Percentiles rank a stretch among this genome's conserved stretches.
These are phyloP conservation scores for Phalacrocorax pelagicus DNA, from an alignment of 2,113 vertebrate species.

Conservation along the genomic window DNA sequence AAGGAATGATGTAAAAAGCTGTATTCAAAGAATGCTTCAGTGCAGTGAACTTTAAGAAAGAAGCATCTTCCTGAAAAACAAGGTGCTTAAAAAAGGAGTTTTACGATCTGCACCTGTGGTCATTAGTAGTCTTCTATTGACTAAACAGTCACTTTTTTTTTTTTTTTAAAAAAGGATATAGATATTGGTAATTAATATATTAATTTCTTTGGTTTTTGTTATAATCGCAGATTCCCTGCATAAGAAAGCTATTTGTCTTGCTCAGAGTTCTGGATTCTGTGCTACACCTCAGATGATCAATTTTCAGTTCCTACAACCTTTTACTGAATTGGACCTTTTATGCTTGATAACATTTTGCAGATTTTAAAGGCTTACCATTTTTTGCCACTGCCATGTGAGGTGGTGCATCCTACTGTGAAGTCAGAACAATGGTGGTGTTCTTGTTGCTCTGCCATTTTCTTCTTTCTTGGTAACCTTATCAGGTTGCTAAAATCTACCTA, in stretches of 20 bases:
- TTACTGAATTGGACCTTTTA: neutral
- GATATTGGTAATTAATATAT: neutral
- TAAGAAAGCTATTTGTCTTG: neutral
- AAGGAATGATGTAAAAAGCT: neutral
- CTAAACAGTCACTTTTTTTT: neutral
- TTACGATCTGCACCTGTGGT: neutral
- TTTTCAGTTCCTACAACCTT: neutral
- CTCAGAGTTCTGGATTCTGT: neutral
- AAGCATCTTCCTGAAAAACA: neutral
- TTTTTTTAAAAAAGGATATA: neutral
- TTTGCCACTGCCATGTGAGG: neutral
- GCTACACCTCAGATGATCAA: neutral
- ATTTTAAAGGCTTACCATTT: neutral
- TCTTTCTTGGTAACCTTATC: neutral
- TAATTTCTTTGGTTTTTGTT: neutral
- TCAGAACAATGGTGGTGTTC: neutral
- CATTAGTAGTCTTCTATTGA: neutral
- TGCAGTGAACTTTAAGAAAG: neutral
- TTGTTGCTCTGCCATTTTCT: neutral
- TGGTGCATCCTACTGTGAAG: neutral
- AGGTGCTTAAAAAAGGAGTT: neutral
- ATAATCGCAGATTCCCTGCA: neutral
- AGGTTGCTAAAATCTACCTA: neutral
- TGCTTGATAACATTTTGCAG: neutral
- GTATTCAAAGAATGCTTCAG: neutral